These are phyloP conservation scores for Neelides folsomi DNA, from an alignment of 2,888 invertebrate species.

Conservation along the genomic window DNA sequence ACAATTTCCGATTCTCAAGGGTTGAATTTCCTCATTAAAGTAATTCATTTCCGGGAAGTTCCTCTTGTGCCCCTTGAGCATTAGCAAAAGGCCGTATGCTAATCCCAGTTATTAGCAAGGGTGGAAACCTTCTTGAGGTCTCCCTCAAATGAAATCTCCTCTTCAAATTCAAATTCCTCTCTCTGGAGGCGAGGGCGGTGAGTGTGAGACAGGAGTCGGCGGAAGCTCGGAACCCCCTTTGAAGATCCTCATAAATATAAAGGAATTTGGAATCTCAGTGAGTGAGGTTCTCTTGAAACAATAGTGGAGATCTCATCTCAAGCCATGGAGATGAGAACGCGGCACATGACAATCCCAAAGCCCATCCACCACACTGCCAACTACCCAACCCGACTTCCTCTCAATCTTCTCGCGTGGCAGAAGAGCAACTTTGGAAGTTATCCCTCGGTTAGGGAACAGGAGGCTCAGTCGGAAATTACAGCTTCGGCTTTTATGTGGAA, in stretches of 20 bases:
- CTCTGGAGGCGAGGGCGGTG: background rate
- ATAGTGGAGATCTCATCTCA: background rate
- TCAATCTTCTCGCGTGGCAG: slow-evolving; percentile 1
- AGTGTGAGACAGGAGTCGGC: background rate
- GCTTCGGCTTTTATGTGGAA: slow-evolving; percentile 31
- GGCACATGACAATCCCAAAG: slow-evolving; percentile 14
- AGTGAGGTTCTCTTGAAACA: background rate
- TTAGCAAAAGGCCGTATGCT: too few relatives aligned
- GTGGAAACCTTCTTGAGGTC: too few relatives aligned
- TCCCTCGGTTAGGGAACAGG: background rate
- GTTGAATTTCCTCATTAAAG: slow-evolving; percentile 9
- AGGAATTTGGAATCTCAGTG: too few relatives aligned
- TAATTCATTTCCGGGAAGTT: slow-evolving; percentile 6
- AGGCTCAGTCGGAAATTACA: slow-evolving; percentile 1
- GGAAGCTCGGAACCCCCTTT: background rate
- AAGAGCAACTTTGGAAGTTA: slow-evolving; percentile 4
- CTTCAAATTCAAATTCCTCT: too few relatives aligned
- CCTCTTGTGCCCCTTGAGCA: background rate
- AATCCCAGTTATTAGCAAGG: too few relatives aligned
- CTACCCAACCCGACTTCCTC: background rate
- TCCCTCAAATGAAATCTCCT: too few relatives aligned
- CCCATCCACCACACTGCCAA: slow-evolving; percentile 4
- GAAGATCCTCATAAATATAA: too few relatives aligned
- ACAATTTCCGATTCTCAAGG: background rate
- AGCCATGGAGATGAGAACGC: background rate